Conservation (phyloP, 2,113 vertebrate species). For the Raphicerus campestris region DNA sequence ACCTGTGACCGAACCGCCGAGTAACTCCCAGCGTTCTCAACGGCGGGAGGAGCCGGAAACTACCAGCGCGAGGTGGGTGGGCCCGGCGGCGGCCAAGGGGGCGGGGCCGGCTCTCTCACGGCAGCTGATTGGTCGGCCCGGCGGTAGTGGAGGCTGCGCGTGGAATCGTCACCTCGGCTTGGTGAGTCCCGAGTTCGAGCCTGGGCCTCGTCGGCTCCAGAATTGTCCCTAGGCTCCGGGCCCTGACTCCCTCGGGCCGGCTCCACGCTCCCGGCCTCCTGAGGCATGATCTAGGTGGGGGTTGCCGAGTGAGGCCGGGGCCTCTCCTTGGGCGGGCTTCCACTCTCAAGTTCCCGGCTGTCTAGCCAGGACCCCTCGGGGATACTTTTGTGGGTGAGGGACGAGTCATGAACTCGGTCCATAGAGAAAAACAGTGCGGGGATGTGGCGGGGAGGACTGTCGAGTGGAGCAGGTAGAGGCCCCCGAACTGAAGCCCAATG, state of each 20-base stretch:
- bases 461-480: background rate
- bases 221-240: rapidly evolving
- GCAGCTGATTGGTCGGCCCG: conserved; percentile 40
- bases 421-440: background rate
- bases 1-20: rapidly evolving
- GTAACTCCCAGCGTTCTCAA: background rate
- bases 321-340: background rate
- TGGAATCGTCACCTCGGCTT: background rate
- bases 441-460: background rate
- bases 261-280: rapidly evolving
- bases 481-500: background rate
- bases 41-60: background rate
- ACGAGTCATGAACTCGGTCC: background rate
- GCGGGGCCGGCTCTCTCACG: background rate
- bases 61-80: background rate
- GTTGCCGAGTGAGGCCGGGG: background rate
- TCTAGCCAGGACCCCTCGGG: background rate
- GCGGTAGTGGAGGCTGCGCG: background rate
- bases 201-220: rapidly evolving
- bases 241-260: rapidly evolving
- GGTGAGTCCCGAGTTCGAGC: conserved; percentile 33
- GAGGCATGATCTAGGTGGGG: background rate
- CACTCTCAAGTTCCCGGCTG: background rate
- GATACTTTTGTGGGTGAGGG: background rate
- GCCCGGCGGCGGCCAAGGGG: background rate